These are phyloP conservation scores for Hassar affinis DNA, from an alignment of 2,113 vertebrate species.

Conservation along the genomic window DNA sequence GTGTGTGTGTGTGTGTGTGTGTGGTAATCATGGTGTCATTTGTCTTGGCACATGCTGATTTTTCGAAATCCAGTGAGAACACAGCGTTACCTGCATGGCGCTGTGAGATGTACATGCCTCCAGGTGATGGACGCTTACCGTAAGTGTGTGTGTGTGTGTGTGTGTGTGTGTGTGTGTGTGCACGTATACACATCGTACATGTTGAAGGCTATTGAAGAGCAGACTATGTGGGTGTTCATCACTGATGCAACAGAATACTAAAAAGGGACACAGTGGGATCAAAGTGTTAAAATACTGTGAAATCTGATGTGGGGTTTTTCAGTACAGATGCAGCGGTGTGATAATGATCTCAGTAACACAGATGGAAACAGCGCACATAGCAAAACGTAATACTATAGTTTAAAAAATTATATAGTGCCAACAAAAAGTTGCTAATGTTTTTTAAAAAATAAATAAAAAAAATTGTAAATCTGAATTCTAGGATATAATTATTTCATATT, in stretches of 20 bases:
- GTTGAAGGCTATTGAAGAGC: conserved; percentile 17
- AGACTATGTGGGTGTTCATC: conserved; percentile 31
- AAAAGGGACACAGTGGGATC: conserved; percentile 17
- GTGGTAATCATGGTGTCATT: conserved; percentile 26
- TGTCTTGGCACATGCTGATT: conserved; percentile 57
- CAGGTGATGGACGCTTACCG: conserved; percentile 60
- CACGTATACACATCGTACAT: neutral
- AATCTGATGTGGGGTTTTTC: neutral
- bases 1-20: conserved; percentile 38
- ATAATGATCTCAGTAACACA: neutral
- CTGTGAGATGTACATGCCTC: conserved; percentile 60
- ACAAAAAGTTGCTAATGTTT: neutral
- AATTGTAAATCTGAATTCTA: too few species aligned
- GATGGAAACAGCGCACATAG: neutral
- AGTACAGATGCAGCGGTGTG: neutral
- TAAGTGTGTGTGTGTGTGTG: conserved; percentile 55
- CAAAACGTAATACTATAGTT: too few species aligned
- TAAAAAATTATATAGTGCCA: too few species aligned
- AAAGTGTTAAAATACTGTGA: conserved; percentile 18
- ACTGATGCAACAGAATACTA: conserved; percentile 15
- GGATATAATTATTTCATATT: neutral
- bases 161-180: conserved; percentile 37
- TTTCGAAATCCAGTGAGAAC: conserved; percentile 63
- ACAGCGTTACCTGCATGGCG: conserved; percentile 64
- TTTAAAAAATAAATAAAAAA: neutral